Conservation (phyloP, 2,113 vertebrate genomes). For the cat (Felis catus) region F.catus_Fca126_mat1.0 CM031412.1:167780501-167781000, state of each 20-base stretch:
- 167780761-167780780: neutral
- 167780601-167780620: slow-evolving; percentile 79
- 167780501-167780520: slow-evolving; percentile 60
- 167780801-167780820: neutral
- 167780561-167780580: slow-evolving; percentile 62
- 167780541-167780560: slow-evolving; percentile 62
- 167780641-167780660: slow-evolving; percentile 73
- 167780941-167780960: slow-evolving; percentile 67
- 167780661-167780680: slow-evolving; percentile 76
- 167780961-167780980: slow-evolving; percentile 57
- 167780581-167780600: slow-evolving; percentile 69
- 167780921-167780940: neutral
- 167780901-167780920: neutral
- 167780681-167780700: slow-evolving; percentile 69
- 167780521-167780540: slow-evolving; percentile 51
- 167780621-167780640: slow-evolving; percentile 71
- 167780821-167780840: neutral
- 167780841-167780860: neutral
- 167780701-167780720: slow-evolving; percentile 64
- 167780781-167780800: slow-evolving; percentile 31
- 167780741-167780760: slow-evolving; percentile 51
- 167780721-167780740: slow-evolving; percentile 75
- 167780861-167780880: neutral
- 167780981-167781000: slow-evolving; percentile 49
- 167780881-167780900: neutral